Evolutionary conservation across 53 echinoderm and acorn worm genomes (phyloP).

Genomic region (Echinarachnius parma): DNA sequence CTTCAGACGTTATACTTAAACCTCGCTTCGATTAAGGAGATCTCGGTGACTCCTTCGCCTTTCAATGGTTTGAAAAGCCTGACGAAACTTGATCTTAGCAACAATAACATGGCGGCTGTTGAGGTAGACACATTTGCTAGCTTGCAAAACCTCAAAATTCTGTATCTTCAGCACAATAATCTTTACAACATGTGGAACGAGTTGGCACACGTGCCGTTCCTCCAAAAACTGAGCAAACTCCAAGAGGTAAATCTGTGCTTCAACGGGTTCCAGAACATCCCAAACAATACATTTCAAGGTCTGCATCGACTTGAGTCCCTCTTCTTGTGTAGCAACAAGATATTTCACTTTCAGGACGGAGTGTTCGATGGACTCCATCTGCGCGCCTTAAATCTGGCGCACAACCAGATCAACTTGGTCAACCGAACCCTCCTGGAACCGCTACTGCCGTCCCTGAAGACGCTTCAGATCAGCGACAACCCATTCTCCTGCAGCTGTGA

Average conservation of each 20-base stretch:
- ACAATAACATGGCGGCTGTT: slow-evolving; percentile 78
- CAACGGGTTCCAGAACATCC: slow-evolving; percentile 76
- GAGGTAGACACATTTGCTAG: slow-evolving; percentile 48
- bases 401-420: slow-evolving; percentile 72
- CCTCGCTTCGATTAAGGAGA: slow-evolving; percentile 40
- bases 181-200: slow-evolving; percentile 67
- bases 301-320: slow-evolving; percentile 45
- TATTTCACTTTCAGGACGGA: slow-evolving; percentile 45
- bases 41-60: slow-evolving; percentile 60
- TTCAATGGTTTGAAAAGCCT: slow-evolving; percentile 51
- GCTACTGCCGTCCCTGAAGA: slow-evolving; percentile 47
- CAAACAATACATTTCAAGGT: slow-evolving; percentile 48
- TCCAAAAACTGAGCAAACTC: slow-evolving; percentile 49
- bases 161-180: slow-evolving; percentile 90
- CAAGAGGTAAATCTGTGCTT: slow-evolving; percentile 65
- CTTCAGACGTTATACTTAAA: slow-evolving; percentile 73
- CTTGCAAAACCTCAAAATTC: slow-evolving; percentile 51
- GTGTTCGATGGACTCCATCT: slow-evolving; percentile 52
- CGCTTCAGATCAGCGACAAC: slow-evolving; percentile 56
- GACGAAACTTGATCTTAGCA: slow-evolving; percentile 72
- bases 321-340: slow-evolving; percentile 62
- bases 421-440: slow-evolving; percentile 67
- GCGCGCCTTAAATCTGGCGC: slow-evolving; percentile 58
- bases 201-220: slow-evolving; percentile 42
- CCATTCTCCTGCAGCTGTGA: slow-evolving; percentile 83